Conservation (phyloP, 2,888 invertebrate species). For the Eudasyphora cyanicolor region DNA sequence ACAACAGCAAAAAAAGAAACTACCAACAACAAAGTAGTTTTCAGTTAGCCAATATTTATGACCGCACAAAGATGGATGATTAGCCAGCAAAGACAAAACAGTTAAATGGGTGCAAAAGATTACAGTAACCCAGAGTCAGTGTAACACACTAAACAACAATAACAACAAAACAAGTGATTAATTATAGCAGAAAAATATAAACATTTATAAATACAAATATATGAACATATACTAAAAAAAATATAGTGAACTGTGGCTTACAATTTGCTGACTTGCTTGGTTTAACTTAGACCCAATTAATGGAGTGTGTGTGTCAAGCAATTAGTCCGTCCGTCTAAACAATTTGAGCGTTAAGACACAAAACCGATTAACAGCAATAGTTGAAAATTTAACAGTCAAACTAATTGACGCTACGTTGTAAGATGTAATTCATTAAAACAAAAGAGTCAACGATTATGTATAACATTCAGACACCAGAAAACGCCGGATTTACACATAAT, state of each 20-base stretch:
- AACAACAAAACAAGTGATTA: constrained; percentile 1
- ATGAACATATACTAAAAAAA: too few relatives aligned
- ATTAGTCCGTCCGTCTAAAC: not conserved
- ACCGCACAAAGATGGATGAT: not conserved
- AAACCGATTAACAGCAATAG: not conserved
- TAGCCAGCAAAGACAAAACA: not conserved
- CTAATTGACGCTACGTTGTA: not conserved
- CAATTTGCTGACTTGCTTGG: too few relatives aligned
- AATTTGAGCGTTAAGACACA: not conserved
- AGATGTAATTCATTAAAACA: not conserved
- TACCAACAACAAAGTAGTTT: too few relatives aligned
- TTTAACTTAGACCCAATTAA: not conserved
- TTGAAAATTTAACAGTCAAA: not conserved
- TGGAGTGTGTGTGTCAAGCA: not conserved
- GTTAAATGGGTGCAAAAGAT: not conserved
- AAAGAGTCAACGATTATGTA: constrained; percentile 6
- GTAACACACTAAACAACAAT: not conserved
- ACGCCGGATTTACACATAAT: not conserved
- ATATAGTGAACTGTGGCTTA: too few relatives aligned
- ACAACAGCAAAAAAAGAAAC: too few relatives aligned
- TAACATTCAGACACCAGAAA: not conserved
- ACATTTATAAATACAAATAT: not conserved
- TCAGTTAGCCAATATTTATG: not conserved
- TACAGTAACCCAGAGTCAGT: not conserved
- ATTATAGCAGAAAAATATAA: not conserved